Evolutionary conservation across 2,113 vertebrate genomes (phyloP).

Genomic region (Rafetus swinhoei): DNA sequence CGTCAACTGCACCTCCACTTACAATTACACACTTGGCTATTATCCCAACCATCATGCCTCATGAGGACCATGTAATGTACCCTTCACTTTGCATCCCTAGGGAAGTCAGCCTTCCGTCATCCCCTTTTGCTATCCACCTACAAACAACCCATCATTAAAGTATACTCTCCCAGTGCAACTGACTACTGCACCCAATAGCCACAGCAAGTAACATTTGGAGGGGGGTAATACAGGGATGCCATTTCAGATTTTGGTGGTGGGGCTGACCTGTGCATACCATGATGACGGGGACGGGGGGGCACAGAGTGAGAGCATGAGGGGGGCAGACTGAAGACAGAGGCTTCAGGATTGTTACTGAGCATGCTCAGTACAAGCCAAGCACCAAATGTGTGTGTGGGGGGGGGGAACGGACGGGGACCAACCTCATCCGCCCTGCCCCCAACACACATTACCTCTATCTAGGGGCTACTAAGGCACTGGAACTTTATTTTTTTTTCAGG

Average conservation of each 20-base stretch:
- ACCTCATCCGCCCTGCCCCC: too few species aligned
- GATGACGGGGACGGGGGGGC: too few species aligned
- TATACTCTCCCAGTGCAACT: not conserved
- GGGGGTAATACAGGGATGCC: not conserved
- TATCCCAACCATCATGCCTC: constrained; percentile 26
- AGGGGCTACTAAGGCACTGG: too few species aligned
- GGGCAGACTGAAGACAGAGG: too few species aligned
- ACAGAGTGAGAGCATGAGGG: too few species aligned
- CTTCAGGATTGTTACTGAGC: too few species aligned
- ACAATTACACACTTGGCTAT: not conserved
- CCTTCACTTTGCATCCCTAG: not conserved
- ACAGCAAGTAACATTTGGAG: not conserved
- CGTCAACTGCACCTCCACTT: not conserved
- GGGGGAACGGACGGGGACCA: not conserved
- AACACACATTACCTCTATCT: too few species aligned
- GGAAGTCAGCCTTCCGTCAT: not conserved
- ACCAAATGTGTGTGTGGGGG: not conserved
- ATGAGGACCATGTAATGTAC: not conserved
- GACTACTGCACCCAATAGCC: rapidly evolving
- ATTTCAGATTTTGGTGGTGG: too few species aligned
- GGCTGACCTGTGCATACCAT: too few species aligned
- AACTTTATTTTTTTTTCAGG: too few species aligned
- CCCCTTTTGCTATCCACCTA: not conserved
- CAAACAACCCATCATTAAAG: not conserved
- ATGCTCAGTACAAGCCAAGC: too few species aligned